Percentiles rank a stretch among this genome's conserved stretches.
Evolutionary conservation across 2,113 vertebrate genomes (phyloP).

Genomic region (Thamnaconus septentrionalis): DNA sequence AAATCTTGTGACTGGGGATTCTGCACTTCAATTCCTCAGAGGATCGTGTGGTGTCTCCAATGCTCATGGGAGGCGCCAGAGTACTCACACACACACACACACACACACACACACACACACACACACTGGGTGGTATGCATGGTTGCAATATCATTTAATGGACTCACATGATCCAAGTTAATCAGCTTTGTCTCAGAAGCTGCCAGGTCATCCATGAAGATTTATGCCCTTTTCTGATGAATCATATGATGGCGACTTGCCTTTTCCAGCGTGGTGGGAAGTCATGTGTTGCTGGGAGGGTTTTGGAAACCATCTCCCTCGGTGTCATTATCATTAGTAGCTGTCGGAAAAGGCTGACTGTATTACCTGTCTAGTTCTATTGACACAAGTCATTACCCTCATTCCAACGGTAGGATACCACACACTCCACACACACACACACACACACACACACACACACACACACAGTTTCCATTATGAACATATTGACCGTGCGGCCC

Average conservation of each 20-base stretch:
- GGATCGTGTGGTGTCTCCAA: conserved; percentile 30
- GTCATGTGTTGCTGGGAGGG: neutral
- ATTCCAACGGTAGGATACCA: too few relatives aligned
- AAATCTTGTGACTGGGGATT: conserved; percentile 59
- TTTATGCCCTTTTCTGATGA: conserved; percentile 41
- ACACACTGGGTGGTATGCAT: conserved; percentile 41
- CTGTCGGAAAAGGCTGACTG: neutral
- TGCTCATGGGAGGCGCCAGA: conserved; percentile 24
- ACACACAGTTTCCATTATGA: conserved; percentile 4
- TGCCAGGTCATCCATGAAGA: conserved; percentile 54
- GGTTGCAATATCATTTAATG: conserved; percentile 46
- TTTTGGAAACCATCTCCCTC: conserved; percentile 1
- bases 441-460: conserved; percentile 13
- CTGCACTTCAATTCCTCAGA: conserved; percentile 30
- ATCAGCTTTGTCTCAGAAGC: conserved; percentile 62
- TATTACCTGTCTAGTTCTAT: too few relatives aligned
- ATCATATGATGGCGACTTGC: conserved; percentile 51
- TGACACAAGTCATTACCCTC: too few relatives aligned
- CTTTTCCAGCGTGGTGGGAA: neutral
- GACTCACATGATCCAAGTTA: conserved; percentile 63
- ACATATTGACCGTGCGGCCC: conserved; percentile 17
- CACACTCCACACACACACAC: conserved; percentile 11
- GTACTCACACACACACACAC: conserved; percentile 25
- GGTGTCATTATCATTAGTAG: neutral
- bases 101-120: conserved; percentile 35